phyloP scores from a whole-genome alignment of 2,797 vertebrate genomes.

The Thaleichthys pacificus region DNA sequence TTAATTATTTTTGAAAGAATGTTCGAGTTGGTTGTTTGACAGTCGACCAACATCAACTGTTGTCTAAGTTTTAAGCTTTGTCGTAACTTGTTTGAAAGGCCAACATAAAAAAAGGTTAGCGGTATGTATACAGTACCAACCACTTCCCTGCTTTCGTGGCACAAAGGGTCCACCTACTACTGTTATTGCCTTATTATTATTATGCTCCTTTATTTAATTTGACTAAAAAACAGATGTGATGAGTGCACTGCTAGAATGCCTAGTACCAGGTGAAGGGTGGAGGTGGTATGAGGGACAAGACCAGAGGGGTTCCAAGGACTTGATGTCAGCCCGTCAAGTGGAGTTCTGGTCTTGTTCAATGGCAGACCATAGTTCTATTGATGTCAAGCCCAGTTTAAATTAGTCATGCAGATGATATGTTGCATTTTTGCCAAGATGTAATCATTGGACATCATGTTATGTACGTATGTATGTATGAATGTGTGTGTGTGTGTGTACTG shows the following conservation, averaged over 20 bases:
- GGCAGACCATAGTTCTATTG: neutral
- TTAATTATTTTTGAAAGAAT: constrained; percentile 78
- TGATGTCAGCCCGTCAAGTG: neutral
- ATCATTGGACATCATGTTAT: neutral
- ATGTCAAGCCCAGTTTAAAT: constrained; percentile 4
- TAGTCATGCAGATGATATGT: neutral
- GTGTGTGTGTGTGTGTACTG: constrained; percentile 8
- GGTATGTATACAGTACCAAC: constrained; percentile 52
- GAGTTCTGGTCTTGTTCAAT: neutral
- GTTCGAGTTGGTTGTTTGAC: constrained; percentile 60
- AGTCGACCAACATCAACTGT: constrained; percentile 64
- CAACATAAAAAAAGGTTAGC: constrained; percentile 22
- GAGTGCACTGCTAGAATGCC: neutral
- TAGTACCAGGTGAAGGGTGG: neutral
- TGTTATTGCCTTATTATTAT: constrained; percentile 48
- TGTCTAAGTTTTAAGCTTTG: constrained; percentile 60
- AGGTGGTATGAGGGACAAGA: neutral
- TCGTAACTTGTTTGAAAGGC: constrained; percentile 63
- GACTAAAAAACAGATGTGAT: neutral
- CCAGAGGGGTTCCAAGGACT: neutral
- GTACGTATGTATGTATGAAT: neutral
- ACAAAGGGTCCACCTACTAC: constrained; percentile 34
- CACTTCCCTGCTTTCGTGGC: constrained; percentile 20
- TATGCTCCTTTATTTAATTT: constrained; percentile 12
- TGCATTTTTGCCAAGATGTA: neutral